Percentiles rank a stretch among this genome's conserved stretches.
phyloP scores from a whole-genome alignment of 2,797 vertebrate genomes.

The Momotus momota region DNA sequence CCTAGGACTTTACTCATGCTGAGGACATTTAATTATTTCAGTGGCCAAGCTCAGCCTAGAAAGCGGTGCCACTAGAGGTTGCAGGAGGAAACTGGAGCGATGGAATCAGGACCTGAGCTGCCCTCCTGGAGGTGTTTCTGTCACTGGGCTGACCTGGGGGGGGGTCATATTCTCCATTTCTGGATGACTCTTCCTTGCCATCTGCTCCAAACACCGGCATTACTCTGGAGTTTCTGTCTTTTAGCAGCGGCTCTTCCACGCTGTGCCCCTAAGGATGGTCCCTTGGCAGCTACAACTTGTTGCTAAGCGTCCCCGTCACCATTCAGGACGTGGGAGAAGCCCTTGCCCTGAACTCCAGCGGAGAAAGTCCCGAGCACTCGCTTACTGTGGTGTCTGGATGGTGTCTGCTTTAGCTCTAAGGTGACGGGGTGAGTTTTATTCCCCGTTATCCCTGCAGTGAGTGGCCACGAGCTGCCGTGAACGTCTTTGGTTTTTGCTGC shows the following conservation, averaged over 20 bases:
- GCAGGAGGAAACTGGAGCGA: not conserved
- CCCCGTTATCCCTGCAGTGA: not conserved
- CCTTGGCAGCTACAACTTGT: not conserved
- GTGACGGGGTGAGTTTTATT: not conserved
- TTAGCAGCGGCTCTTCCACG: not conserved
- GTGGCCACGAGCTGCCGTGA: not conserved
- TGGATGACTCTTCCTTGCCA: not conserved
- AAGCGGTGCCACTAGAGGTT: not conserved
- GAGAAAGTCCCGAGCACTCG: not conserved
- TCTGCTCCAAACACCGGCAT: not conserved
- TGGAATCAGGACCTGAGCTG: not conserved
- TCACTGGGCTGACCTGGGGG: not conserved
- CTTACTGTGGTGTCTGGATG: fast-evolving
- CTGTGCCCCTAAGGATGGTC: not conserved
- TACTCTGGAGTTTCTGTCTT: not conserved
- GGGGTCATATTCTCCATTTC: not conserved
- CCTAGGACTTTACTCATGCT: not conserved
- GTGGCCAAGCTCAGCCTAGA: not conserved
- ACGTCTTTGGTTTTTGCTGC: not conserved
- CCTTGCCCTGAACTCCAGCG: not conserved
- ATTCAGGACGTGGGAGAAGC: not conserved
- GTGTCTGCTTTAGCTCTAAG: not conserved
- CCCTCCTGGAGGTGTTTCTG: not conserved
- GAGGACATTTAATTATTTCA: not conserved
- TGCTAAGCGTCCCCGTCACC: not conserved